Conservation (phyloP, 1,140 invertebrate genomes). For the Calliopsis andreniformis region DNA sequence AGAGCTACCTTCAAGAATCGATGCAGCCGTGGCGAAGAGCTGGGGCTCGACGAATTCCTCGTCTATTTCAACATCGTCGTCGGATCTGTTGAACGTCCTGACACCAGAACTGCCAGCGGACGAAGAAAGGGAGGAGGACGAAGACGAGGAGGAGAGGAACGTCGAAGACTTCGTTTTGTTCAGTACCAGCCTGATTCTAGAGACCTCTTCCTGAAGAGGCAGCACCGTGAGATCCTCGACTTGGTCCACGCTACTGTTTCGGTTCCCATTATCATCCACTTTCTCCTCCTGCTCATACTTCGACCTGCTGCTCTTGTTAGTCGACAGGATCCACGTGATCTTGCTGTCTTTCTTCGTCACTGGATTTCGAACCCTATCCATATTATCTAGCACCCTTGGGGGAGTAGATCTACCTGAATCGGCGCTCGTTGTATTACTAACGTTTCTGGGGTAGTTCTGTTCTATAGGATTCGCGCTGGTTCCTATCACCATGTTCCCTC, state of each 20-base stretch:
- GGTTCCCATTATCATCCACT: conserved; percentile 43
- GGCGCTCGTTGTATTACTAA: background rate
- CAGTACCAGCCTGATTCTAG: conserved; percentile 64
- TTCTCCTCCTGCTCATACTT: conserved; percentile 64
- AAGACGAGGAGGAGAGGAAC: conserved; percentile 40
- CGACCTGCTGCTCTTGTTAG: conserved; percentile 57
- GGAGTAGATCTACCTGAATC: conserved; percentile 16
- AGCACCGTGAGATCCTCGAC: conserved; percentile 72
- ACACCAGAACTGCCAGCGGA: conserved; percentile 41
- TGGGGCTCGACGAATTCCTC: conserved; percentile 65
- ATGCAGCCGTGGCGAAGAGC: conserved; percentile 67
- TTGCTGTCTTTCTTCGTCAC: conserved; percentile 66
- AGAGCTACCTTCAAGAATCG: conserved; percentile 69
- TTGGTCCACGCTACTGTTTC: conserved; percentile 55
- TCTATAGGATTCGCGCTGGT: conserved; percentile 7
- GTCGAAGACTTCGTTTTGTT: conserved; percentile 63
- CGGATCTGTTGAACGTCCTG: conserved; percentile 67
- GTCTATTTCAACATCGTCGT: conserved; percentile 63
- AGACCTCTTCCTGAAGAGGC: conserved; percentile 67
- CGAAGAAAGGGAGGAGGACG: conserved; percentile 41
- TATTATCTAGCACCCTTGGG: conserved; percentile 6
- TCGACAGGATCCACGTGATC: conserved; percentile 65
- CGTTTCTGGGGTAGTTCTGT: conserved; percentile 27
- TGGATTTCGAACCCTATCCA: conserved; percentile 43
- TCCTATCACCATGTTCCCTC: conserved; percentile 9